Percentiles rank a stretch among this genome's conserved stretches.
Evolutionary conservation across 2,797 vertebrate species (phyloP).

Genomic region (Poeciliopsis paucimaculata): DNA sequence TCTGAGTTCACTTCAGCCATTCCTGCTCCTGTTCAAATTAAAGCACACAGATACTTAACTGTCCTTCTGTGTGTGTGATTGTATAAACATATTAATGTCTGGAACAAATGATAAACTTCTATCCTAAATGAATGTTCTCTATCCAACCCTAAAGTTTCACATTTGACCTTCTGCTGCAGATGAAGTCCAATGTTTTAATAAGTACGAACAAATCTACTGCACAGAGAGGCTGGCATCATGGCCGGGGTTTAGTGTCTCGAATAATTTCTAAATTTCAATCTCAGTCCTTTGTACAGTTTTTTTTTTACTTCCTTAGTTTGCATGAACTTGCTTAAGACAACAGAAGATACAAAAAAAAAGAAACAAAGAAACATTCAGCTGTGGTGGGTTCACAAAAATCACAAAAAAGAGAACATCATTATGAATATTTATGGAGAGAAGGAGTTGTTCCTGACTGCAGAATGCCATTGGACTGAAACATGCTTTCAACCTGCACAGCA

Average conservation of each 20-base stretch:
- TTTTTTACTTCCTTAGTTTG: background rate
- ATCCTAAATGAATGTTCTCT: background rate
- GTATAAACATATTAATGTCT: background rate
- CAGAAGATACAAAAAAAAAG: background rate
- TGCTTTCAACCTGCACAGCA: conserved; percentile 43
- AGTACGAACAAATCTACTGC: background rate
- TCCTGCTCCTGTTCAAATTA: background rate
- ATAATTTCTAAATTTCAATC: background rate
- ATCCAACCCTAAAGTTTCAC: background rate
- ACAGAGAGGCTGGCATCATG: background rate
- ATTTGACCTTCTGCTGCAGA: background rate
- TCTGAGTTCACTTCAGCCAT: background rate
- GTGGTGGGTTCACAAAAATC: conserved; percentile 1
- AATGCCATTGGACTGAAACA: conserved; percentile 19
- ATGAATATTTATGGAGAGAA: conserved; percentile 21
- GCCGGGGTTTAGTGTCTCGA: background rate
- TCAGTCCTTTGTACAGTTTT: background rate
- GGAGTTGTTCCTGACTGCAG: conserved; percentile 9
- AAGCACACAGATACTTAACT: background rate
- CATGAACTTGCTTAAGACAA: background rate
- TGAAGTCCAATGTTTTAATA: background rate
- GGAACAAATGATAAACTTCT: background rate
- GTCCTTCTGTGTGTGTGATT: background rate
- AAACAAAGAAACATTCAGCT: background rate
- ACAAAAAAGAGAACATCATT: conserved; percentile 24